phyloP scores from a whole-genome alignment of 2,888 invertebrate species.

The Pyrrhosoma nymphula region DNA sequence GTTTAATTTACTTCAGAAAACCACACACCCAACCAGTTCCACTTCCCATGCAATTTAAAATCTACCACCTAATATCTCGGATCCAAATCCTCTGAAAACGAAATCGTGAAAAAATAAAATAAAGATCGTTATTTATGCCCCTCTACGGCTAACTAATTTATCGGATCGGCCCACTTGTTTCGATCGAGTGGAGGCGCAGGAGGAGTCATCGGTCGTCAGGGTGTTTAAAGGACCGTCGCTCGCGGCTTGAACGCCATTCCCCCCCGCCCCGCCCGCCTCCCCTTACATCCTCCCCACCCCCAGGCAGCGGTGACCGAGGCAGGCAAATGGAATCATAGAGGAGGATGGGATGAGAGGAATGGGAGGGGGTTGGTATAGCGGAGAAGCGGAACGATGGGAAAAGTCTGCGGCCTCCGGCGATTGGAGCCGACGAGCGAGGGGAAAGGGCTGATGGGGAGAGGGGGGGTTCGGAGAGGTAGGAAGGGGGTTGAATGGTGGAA shows the following conservation, averaged over 20 bases:
- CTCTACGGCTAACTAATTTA: background rate
- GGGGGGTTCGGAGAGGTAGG: background rate
- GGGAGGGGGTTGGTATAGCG: background rate
- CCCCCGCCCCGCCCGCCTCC: background rate
- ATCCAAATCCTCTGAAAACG: background rate
- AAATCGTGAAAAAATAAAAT: background rate
- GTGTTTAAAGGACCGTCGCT: background rate
- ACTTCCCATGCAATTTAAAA: background rate
- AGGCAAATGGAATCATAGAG: background rate
- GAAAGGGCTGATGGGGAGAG: background rate
- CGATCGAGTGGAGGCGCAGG: background rate
- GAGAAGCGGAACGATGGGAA: background rate
- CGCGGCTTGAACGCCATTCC: background rate
- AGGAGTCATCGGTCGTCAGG: background rate
- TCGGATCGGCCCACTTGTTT: background rate
- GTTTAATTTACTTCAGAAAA: background rate
- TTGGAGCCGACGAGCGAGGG: background rate
- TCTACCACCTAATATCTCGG: background rate
- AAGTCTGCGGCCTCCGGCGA: background rate
- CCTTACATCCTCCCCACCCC: background rate
- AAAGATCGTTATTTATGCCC: background rate
- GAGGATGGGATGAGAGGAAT: background rate
- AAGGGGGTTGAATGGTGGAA: background rate
- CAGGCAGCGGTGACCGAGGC: background rate
- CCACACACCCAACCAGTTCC: background rate